Base-by-base conservation (phyloP, 2,888 invertebrate genomes). In the Meliscaeva auricollis region DNA sequence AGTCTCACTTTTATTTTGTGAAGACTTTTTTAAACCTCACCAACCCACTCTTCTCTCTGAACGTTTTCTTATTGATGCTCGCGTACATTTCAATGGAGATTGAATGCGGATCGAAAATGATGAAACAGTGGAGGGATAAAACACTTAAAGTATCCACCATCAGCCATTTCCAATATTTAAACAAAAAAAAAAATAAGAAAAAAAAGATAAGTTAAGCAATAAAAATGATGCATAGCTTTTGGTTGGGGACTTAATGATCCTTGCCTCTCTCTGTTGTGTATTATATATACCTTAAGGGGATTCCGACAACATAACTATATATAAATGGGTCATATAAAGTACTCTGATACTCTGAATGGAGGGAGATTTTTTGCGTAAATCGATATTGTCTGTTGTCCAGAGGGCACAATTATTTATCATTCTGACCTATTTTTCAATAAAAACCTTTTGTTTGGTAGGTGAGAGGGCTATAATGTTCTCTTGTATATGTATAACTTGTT, bases 161-260 rank as follows among this genome's bases (percentile, higher is more conserved):
- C 8, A 38, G 4, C 8, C 38, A 3, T 9, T 13, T 38, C 11
- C 38, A 3, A 9, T 9, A 2, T 9, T 9, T 38, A 3, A 38
- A 9, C 7, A 38, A 38, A 38, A 38, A 11, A 38, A 38, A 26
- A 26, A 26, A 26, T 3, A 26, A 26, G 4, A 26, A 2, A n/a
- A 26, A 30, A 35, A n/a, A 76, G 62, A 76, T 68, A 73, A 68
- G 81, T 68, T 76, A 38, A 54, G 81, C 85, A 81, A 85, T 85
- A 81, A 81, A 85, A 85, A 85, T 81, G 81, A 85, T 77, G 73
- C 73, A 85, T 73, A 48, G 76, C 73, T 66, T 26, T 26, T 68
- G 56, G 22, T 38, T 32, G 30, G 64, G 54, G 66, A 72, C 38
- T 81, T 85, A 77, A 85, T 85, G 81, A 77, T 81, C 81, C 30